Percentiles rank a stretch among this genome's conserved stretches.
phyloP scores from a whole-genome alignment of 2,888 invertebrate genomes.

The Rhorus exstirpatorius region DNA sequence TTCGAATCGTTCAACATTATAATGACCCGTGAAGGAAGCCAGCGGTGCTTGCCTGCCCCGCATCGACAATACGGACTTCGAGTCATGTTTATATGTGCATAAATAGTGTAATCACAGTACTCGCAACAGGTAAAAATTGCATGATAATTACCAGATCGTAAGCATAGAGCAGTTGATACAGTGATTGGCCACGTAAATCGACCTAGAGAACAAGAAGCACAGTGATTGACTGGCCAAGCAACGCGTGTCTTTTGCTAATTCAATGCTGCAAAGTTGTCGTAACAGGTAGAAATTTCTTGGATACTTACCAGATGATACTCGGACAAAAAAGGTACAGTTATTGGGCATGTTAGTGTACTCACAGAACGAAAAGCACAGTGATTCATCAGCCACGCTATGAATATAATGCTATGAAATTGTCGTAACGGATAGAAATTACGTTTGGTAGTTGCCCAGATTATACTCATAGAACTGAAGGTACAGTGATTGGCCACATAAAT shows the following conservation, averaged over 20 bases:
- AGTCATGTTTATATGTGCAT: background rate
- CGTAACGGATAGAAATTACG: too few species aligned
- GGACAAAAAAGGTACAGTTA: too few species aligned
- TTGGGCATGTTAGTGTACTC: background rate
- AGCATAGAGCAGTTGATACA: background rate
- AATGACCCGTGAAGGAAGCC: conserved; percentile 71
- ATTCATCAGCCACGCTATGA: too few species aligned
- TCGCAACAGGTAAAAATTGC: conserved; percentile 19
- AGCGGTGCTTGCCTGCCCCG: conserved; percentile 46
- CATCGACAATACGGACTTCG: conserved; percentile 66
- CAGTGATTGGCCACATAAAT: too few species aligned
- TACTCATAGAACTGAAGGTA: too few species aligned
- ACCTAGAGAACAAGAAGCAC: background rate
- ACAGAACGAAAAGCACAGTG: background rate
- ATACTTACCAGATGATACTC: too few species aligned
- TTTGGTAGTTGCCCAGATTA: too few species aligned
- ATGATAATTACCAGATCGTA: background rate
- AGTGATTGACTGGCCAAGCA: conserved; percentile 4
- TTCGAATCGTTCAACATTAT: conserved; percentile 77
- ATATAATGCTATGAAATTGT: too few species aligned
- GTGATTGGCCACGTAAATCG: background rate
- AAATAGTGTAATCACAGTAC: conserved; percentile 5
- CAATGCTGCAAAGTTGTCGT: too few species aligned
- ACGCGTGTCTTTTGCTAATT: too few species aligned
- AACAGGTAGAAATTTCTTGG: too few species aligned